A percentile compares a stretch with the other conserved stretches of the same genome.
Conservation (phyloP, 2,113 vertebrate genomes). For the Aegypius monachus region DNA sequence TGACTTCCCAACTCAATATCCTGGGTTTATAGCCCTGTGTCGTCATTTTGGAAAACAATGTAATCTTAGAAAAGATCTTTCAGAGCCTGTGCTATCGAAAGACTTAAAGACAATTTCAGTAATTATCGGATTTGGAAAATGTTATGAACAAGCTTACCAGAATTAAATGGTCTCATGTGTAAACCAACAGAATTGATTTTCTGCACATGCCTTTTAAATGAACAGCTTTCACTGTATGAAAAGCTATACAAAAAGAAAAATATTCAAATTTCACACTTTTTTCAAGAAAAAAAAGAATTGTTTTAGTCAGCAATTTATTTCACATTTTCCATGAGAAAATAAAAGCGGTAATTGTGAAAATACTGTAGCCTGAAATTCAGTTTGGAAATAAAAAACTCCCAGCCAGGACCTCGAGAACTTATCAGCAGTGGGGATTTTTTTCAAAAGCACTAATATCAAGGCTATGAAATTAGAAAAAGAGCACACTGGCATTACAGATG, state of each 20-base stretch:
- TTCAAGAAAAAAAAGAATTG: not conserved
- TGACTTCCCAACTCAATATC: not conserved
- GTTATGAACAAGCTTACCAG: not conserved
- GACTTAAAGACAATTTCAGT: not conserved
- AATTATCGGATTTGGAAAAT: not conserved
- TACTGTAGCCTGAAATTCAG: not conserved
- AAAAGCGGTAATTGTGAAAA: not conserved
- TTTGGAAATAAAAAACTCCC: not conserved
- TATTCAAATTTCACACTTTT: not conserved
- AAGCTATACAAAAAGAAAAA: not conserved
- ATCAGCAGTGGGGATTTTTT: not conserved
- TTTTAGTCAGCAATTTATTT: not conserved
- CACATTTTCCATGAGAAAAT: not conserved
- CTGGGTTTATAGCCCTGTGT: not conserved
- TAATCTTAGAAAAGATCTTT: not conserved
- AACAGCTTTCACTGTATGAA: not conserved
- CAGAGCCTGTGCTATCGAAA: not conserved
- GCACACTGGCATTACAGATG: not conserved
- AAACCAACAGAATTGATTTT: not conserved
- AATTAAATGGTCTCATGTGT: not conserved
- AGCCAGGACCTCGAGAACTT: not conserved
- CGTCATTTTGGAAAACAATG: not conserved
- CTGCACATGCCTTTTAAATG: not conserved
- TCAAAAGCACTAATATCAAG: not conserved
- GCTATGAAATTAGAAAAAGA: not conserved